Base-by-base conservation (phyloP, 2,888 invertebrate genomes). In the Monoplex corrugatus region DNA sequence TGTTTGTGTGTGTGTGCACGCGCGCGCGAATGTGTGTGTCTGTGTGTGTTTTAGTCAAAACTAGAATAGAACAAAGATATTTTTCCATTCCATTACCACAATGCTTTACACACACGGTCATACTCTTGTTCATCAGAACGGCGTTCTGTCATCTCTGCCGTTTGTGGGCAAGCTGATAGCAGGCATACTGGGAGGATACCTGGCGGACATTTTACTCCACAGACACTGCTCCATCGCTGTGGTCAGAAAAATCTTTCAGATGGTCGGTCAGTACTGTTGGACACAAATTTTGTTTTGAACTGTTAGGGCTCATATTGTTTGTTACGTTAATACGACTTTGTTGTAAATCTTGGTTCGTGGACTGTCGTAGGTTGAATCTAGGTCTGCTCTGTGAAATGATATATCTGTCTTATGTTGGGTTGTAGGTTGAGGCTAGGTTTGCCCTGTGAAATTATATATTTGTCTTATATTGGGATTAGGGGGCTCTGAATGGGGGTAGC, bases 171-270 rank as follows among this genome's bases (percentile, higher is more conserved):
- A 90, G 32, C 86, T 90, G 50, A n/a, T 90, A 35, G 50, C 75
- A 10, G 90, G 90, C 5, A 83, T 90, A 5, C 10, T 87, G 16
- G 86, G 88, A 50, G 90, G 90, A 0, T 90, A 90, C 75, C 82
- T 90, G 43, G 86, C 88, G 3, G 90, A 90, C 75, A 35, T 86
- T 28, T 50, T 90, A 35, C 88, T 90, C 6, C 78, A 50, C 40
- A 86, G 86, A 1, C 43, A 38, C 16, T 57, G 88, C 40, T 80
- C 90, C 13, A 44, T 87, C 40, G 38, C 68, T 10, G 32, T 28
- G n/a, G 88, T 88, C 90, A 90, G 90, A 57, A 90, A 90, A 72
- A 19, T 83, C 32, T 90, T 90, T 86, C 83, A 87, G 87, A 86
- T 88, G 28, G 86, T 86, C 13, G 90, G 90, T 90, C 80, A 40